phyloP scores from a whole-genome alignment of 2,113 vertebrate species.

The Cinclus cinclus region DNA sequence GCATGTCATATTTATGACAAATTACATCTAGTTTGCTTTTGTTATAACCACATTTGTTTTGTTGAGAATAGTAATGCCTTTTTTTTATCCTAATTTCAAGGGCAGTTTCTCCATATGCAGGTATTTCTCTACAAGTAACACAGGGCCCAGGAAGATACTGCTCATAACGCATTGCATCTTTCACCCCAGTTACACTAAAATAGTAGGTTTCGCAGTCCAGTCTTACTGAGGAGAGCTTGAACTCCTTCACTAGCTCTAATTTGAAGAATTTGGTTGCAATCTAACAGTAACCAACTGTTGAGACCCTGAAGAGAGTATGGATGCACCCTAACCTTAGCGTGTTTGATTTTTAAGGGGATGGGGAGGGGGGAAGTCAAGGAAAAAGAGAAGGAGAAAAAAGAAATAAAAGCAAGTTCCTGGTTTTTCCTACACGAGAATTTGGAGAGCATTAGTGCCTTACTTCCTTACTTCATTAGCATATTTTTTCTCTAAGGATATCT shows the following conservation, averaged over 20 bases:
- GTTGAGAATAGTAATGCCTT: not conserved
- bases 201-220: not conserved
- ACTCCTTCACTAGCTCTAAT: not conserved
- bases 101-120: not conserved
- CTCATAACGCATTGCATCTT: not conserved
- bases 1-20: not conserved
- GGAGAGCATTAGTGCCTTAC: not conserved
- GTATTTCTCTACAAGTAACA: not conserved
- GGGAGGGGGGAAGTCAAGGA: rapidly evolving
- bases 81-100: not conserved
- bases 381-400: not conserved
- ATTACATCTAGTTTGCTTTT: not conserved
- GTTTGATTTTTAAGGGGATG: not conserved
- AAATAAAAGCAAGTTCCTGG: not conserved
- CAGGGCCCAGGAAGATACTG: not conserved
- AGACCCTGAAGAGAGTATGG: not conserved
- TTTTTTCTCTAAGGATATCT: not conserved
- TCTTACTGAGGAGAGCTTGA: not conserved
- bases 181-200: not conserved
- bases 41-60: not conserved
- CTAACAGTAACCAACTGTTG: not conserved
- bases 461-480: not conserved
- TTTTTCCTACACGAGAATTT: not conserved
- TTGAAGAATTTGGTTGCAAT: not conserved
- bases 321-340: not conserved